phyloP scores from a whole-genome alignment of 2,113 vertebrate species.

The Ailuropoda melanoleuca region DNA sequence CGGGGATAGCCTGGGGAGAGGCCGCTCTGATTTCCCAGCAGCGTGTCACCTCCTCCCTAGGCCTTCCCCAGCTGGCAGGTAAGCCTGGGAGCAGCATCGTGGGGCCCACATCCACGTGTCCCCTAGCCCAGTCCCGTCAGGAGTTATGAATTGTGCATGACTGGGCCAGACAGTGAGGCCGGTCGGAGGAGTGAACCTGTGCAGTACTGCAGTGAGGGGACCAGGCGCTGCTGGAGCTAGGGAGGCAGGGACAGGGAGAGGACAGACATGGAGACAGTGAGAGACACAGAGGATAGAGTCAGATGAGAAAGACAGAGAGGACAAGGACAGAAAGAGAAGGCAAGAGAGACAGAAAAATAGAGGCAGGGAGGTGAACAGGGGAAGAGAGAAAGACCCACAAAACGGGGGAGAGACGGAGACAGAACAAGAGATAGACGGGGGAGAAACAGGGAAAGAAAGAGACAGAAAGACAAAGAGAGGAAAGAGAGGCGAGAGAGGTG shows the following conservation, averaged over 20 bases:
- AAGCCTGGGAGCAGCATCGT: rapidly evolving
- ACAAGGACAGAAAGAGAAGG: background rate
- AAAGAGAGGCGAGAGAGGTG: background rate
- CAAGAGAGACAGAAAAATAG: background rate
- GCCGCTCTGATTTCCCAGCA: background rate
- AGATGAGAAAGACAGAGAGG: background rate
- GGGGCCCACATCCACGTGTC: background rate
- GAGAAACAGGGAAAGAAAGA: background rate
- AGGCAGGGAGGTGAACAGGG: background rate
- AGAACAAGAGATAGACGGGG: background rate
- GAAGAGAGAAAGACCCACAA: background rate
- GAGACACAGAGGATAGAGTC: background rate
- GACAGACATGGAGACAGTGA: background rate
- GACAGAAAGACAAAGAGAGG: background rate
- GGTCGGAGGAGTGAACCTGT: background rate
- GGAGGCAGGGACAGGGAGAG: background rate
- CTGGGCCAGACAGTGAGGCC: background rate
- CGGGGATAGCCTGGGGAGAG: background rate
- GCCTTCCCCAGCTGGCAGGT: background rate
- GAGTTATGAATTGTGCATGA: background rate
- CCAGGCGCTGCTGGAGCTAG: background rate
- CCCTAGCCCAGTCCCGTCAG: background rate
- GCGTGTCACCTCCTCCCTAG: background rate
- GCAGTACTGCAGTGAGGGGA: rapidly evolving
- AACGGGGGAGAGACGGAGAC: background rate